Base-by-base conservation (phyloP, 2,113 vertebrate genomes). In the Tonatia bakeri region DNA sequence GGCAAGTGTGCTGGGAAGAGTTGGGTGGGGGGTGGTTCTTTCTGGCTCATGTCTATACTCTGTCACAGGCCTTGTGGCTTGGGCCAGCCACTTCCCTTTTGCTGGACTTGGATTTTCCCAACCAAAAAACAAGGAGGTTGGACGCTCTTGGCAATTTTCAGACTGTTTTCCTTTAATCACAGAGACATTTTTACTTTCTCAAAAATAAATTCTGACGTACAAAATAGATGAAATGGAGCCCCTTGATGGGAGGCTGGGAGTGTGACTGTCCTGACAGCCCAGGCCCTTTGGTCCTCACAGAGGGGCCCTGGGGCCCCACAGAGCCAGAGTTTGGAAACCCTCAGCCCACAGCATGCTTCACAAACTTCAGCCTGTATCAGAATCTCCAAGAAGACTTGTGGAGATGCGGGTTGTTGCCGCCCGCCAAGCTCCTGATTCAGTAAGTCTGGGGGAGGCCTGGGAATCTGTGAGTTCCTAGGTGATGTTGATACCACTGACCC, bases 131-230 rank as follows among this genome's bases (percentile, higher is more conserved):
- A 19, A 45, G 50, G 65, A 1, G 22, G 26, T 16, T 73, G 43
- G 77, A 50, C 13, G 12, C 47, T 0, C 4, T 9, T n/a, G 33
- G 79, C 45, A 28, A 24, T 56, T 69, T 65, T 43, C 12, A 22
- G 73, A 81, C 9, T 38, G 36, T 33, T 92, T 47, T n/a, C 70
- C 73, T 86, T 79, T 40, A 75, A 73, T 72, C 15, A 64, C 82
- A 94, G 64, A 70, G 43, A 88, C 5, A 5, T 15, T 19, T 79
- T 40, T 64, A 8, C 24, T 47, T 40, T 24, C 36, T 40, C 52
- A 26, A 33, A 50, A 50, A 52, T 67, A 87, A 87, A 54, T 76
- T 77, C 47, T 70, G 33, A 54, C 17, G 26, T 13, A 52, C 38
- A 65, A 24, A 88, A 84, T 11, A 33, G 43, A 64, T 28, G 7